Evolutionary conservation across 2,113 vertebrate species (phyloP), one percentile per base, ranked within the genome.

Genomic region (Daphoenositta chrysoptera): DNA sequence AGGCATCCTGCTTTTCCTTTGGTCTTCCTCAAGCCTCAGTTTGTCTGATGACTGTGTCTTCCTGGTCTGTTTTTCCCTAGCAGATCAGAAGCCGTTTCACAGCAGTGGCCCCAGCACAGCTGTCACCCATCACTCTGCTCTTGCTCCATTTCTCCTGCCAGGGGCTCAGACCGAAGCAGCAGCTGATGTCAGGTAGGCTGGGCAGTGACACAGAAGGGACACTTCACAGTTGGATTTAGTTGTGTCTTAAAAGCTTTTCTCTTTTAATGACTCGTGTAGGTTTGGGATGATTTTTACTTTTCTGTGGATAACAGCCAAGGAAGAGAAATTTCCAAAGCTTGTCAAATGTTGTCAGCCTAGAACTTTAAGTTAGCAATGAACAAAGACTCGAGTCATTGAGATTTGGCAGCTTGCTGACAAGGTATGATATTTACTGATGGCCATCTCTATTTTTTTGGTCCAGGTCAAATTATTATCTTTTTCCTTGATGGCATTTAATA

Each of bases 111-210:
- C 28, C 66, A 39, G 42, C 64, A 26, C 18, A 33, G 42, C 30
- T 11, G 2, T 35, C 5, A 0, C 20, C 10, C 24, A 11, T 53
- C 13, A 5, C 16, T 23, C 6, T 20, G 26, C 37, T 42, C 19
- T 42, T 37, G 18, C 16, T 63, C 47, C 4, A 0, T 39, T 81
- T 5, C 18, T 39, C 0, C 0, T 48, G n/a, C 28, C 53, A 56
- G 51, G 7, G 33, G 45, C 63, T 61, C 51, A 39, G 69, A 22
- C 13, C 7, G 20, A 48, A 47, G n/a, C 2, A 7, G 50, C 45
- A 44, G 61, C 35, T 56, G 35, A 24, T 54, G 31, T 30, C 71
- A 70, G 60, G 40, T 24, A 22, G 75, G 65, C 40, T 56, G 76
- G 33, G 23, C 23, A 37, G 20, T 6, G 14, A 60, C 28, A 40